These are phyloP conservation scores for Stenodema calcarata DNA, from an alignment of 2,888 invertebrate species.

Conservation along the genomic window DNA sequence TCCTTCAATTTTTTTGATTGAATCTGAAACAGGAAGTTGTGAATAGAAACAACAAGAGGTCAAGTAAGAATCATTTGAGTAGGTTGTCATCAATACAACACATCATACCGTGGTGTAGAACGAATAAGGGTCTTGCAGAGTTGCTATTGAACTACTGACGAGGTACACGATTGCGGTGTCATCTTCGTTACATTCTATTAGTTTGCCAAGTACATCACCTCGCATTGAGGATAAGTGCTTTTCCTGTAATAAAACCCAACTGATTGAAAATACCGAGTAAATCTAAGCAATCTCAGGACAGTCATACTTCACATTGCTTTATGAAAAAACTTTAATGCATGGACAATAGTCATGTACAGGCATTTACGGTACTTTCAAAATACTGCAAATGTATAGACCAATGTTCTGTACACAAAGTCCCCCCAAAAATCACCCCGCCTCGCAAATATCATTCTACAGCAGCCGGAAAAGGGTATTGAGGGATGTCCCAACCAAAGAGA, in stretches of 20 bases:
- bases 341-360: too few species aligned
- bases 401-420: too few species aligned
- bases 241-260: not conserved
- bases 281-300: too few species aligned
- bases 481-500: too few species aligned
- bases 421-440: too few species aligned
- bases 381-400: too few species aligned
- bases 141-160: not conserved
- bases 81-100: not conserved
- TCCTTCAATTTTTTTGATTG: slow-evolving; percentile 12
- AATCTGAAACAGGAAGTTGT: not conserved
- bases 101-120: slow-evolving; percentile 14
- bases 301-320: too few species aligned
- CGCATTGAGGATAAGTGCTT: not conserved
- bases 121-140: not conserved
- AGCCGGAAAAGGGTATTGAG: too few species aligned
- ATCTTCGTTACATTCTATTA: slow-evolving; percentile 10
- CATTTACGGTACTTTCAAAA: too few species aligned
- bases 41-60: not conserved
- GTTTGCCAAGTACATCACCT: not conserved
- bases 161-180: not conserved
- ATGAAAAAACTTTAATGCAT: too few species aligned
- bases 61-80: not conserved
- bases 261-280: too few species aligned
- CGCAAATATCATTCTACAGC: too few species aligned